Base-by-base conservation (phyloP, 2,113 vertebrate genomes). In the Paramormyrops kingsleyae region DNA sequence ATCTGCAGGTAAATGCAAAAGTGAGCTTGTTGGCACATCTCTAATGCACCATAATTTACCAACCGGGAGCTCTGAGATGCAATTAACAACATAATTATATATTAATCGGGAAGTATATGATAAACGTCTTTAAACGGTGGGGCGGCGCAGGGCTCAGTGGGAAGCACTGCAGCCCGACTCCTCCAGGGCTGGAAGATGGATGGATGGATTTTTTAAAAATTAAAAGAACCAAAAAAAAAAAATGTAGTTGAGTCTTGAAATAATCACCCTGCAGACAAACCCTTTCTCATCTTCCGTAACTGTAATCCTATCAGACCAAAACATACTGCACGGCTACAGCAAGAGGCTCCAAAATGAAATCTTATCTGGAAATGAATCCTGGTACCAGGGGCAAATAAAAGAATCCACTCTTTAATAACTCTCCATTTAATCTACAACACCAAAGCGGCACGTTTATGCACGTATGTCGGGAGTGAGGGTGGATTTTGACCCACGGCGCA, bases 231-330 rank as follows among this genome's bases (percentile, higher is more conserved):
- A 53, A 53, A 8, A 87, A 53, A 87, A 27, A 53, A 35, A 31
- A n/a, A 62, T 66, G 8, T 59, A 4, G n/a, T 53, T 24, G 49
- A 87, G 49, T 27, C 47, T 35, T 27, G 17, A 52, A 87, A 35
- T 50, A 87, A 87, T 87, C 85, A 88, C 87, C 87, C 35, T 21
- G 87, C 56, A 88, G 56, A 44, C 17, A 66, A 87, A 87, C 19
- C 47, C n/a, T 50, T n/a, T 27, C 53, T n/a, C 44, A 49, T 44
- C 83, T 86, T 86, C 44, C 44, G 9, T 86, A 31, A 87, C 24
- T 19, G 85, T 87, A 87, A 87, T 39, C 85, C 47, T 56, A 56
- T 87, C 50, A 35, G 31, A 19, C 85, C 13, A 21, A 88, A 88
- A 66, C 27, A 66, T 44, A n/a, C 31, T 62, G 56, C 27, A n/a